Evolutionary conservation across 2,888 invertebrate genomes (phyloP).

Genomic region (Glyphotaelius pellucidus): DNA sequence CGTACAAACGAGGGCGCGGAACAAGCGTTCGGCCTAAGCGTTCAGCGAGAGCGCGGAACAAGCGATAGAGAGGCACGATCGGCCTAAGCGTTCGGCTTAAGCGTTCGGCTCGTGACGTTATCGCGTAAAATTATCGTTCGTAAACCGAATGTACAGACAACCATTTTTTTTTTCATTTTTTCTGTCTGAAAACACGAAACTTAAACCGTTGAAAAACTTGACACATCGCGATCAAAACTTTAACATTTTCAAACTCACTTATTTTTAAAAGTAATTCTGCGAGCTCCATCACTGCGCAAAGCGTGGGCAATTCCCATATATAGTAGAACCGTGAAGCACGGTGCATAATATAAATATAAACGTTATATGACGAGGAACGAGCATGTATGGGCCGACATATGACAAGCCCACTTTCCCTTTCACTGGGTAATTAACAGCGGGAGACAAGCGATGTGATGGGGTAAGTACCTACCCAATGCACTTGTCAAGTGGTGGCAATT

Average conservation of each 20-base stretch:
- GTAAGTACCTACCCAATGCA: constrained; percentile 56
- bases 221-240: neutral
- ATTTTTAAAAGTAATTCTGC: neutral
- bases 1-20: too few species aligned
- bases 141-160: too few species aligned
- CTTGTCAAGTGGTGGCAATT: neutral
- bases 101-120: too few species aligned
- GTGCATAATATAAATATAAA: neutral
- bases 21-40: too few species aligned
- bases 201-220: neutral
- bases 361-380: neutral
- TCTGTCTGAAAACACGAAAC: neutral
- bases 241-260: neutral
- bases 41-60: too few species aligned
- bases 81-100: too few species aligned
- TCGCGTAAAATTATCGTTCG: too few species aligned
- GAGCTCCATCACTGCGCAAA: neutral
- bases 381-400: constrained; percentile 42
- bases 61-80: too few species aligned
- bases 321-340: neutral
- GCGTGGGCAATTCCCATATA: neutral
- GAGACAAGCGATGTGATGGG: constrained; percentile 54
- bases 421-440: constrained; percentile 65
- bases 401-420: constrained; percentile 66
- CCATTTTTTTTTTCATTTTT: neutral